Conservation (phyloP, 2,888 invertebrate genomes). For the Ochropleura plecta region DNA sequence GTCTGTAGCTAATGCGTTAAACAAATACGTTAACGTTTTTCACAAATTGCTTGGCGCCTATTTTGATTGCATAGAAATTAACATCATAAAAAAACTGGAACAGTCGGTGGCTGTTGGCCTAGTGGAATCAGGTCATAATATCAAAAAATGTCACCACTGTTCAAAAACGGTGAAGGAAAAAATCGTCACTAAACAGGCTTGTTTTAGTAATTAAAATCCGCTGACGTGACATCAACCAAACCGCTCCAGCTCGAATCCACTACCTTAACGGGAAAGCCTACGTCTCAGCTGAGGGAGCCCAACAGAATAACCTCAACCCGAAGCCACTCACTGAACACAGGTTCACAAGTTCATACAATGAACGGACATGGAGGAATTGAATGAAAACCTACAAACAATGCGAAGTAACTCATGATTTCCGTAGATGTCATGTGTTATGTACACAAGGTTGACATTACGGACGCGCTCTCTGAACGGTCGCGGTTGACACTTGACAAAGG, state of each 20-base stretch:
- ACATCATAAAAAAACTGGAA: neutral
- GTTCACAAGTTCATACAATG: constrained; percentile 35
- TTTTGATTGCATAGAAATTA: constrained; percentile 1
- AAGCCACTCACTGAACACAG: neutral
- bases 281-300: neutral
- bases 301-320: neutral
- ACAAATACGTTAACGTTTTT: constrained; percentile 43
- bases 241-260: neutral
- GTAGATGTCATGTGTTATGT: constrained; percentile 69
- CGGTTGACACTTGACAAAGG: constrained; percentile 81
- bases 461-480: constrained; percentile 76
- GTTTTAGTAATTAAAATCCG: neutral
- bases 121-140: neutral
- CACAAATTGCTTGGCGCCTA: constrained; percentile 56
- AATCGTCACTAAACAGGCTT: neutral
- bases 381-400: constrained; percentile 61
- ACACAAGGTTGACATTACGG: constrained; percentile 74
- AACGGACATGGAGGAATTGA: constrained; percentile 51
- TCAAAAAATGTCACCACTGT: no score
- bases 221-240: neutral
- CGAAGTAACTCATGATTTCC: constrained; percentile 74
- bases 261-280: neutral
- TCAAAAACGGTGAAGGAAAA: neutral
- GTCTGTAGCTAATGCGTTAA: constrained; percentile 38
- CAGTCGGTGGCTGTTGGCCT: neutral